Percentiles rank a stretch among this genome's conserved stretches.
phyloP scores from a whole-genome alignment of 2,888 invertebrate species.

The Cephus runcator region DNA sequence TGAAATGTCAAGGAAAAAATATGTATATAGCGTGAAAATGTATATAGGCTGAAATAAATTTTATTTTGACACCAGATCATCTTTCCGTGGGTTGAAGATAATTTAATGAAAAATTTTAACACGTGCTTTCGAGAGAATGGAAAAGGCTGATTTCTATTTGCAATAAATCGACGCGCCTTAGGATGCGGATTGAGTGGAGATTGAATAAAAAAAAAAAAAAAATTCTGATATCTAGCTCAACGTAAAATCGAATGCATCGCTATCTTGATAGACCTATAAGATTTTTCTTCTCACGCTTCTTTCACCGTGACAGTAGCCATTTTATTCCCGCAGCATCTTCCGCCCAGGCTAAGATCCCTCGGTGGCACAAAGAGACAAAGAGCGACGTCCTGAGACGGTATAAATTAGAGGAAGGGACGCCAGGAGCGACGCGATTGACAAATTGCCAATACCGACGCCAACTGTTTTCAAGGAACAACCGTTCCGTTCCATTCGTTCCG shows the following conservation, averaged over 20 bases:
- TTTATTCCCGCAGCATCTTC: not conserved
- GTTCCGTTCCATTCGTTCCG: constrained; percentile 25
- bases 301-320: not conserved
- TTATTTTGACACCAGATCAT: not conserved
- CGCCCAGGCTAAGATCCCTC: not conserved
- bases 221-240: not conserved
- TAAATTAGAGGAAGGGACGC: constrained; percentile 1
- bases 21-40: not conserved
- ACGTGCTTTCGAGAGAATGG: not conserved
- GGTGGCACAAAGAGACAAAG: not conserved
- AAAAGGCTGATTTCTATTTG: not conserved
- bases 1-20: not conserved
- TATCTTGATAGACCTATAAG: not conserved
- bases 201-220: not conserved
- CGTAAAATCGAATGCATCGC: not conserved
- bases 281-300: not conserved
- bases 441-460: constrained; percentile 34
- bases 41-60: not conserved
- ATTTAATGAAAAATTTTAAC: not conserved
- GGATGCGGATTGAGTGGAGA: not conserved
- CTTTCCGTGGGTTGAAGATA: not conserved
- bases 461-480: constrained; percentile 29
- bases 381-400: not conserved
- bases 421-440: constrained; percentile 23
- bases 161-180: not conserved